Conservation (phyloP, 2,797 vertebrate genomes). For the Chaunax sp. region DNA sequence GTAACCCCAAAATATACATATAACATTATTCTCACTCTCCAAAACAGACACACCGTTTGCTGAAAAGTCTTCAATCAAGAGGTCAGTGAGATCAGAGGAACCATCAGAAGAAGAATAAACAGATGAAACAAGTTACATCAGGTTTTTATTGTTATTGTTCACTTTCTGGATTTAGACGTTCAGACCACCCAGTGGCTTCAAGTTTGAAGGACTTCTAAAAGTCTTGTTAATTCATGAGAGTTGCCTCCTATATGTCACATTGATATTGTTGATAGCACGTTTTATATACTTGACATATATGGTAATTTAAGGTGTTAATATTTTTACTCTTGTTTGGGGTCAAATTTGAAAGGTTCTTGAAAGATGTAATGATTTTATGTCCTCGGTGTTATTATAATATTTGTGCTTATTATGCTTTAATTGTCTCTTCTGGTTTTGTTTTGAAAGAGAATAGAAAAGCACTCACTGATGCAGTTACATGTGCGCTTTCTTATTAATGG, state of each 20-base stretch:
- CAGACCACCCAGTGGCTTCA: neutral
- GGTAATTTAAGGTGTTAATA: slow-evolving; percentile 34
- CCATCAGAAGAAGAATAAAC: slow-evolving; percentile 47
- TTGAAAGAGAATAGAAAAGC: slow-evolving; percentile 21
- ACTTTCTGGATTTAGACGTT: neutral
- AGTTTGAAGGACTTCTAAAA: slow-evolving; percentile 2
- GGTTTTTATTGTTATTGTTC: neutral
- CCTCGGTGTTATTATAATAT: slow-evolving; percentile 15
- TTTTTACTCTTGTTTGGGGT: slow-evolving; percentile 44
- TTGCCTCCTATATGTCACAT: neutral
- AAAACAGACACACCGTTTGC: slow-evolving; percentile 13
- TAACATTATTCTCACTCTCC: slow-evolving; percentile 17
- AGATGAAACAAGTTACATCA: neutral
- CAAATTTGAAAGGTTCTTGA: slow-evolving; percentile 33
- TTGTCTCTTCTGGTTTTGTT: slow-evolving; percentile 13
- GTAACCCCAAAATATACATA: neutral
- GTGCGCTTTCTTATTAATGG: slow-evolving; percentile 14
- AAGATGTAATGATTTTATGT: slow-evolving; percentile 23
- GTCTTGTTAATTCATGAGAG: neutral
- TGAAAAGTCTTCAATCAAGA: neutral
- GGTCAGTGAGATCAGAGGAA: slow-evolving; percentile 7
- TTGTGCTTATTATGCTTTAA: slow-evolving; percentile 12
- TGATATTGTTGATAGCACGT: slow-evolving; percentile 21
- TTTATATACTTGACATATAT: slow-evolving; percentile 30
- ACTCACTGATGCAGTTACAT: slow-evolving; percentile 9